Percentiles rank a stretch among this genome's conserved stretches.
Evolutionary conservation across 1,140 invertebrate species (phyloP).

Genomic region (Metopolophium dirhodum): DNA sequence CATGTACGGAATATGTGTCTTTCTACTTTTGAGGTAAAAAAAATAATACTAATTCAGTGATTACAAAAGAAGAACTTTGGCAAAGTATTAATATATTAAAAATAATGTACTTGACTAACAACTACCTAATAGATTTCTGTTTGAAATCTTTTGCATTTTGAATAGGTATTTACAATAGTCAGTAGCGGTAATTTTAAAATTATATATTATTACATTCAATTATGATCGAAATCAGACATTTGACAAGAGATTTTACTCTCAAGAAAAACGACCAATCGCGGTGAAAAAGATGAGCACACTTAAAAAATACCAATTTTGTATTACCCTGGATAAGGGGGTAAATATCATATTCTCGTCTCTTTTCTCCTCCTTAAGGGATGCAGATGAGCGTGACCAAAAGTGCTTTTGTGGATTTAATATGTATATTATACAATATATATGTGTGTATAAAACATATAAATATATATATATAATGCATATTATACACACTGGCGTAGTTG

Average conservation of each 20-base stretch:
- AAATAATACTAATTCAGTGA: no score
- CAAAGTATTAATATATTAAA: not conserved
- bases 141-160: not conserved
- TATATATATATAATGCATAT: not conserved
- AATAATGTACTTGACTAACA: not conserved
- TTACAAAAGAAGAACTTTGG: not conserved
- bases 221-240: not conserved
- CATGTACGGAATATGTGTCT: no score
- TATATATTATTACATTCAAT: not conserved
- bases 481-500: not conserved
- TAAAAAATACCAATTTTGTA: not conserved
- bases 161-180: not conserved
- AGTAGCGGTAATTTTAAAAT: not conserved
- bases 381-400: conserved; percentile 20
- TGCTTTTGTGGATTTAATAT: conserved; percentile 6
- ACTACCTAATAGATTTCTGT: not conserved
- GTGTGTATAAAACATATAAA: not conserved
- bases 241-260: not conserved
- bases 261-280: not conserved
- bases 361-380: not conserved
- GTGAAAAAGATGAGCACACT: not conserved
- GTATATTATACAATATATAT: not conserved
- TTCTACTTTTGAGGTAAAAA: no score
- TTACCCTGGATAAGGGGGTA: not conserved
- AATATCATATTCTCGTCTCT: conserved; percentile 4